Evolutionary conservation across 1,140 invertebrate genomes (phyloP).

Genomic region (Kradibia gibbosae): DNA sequence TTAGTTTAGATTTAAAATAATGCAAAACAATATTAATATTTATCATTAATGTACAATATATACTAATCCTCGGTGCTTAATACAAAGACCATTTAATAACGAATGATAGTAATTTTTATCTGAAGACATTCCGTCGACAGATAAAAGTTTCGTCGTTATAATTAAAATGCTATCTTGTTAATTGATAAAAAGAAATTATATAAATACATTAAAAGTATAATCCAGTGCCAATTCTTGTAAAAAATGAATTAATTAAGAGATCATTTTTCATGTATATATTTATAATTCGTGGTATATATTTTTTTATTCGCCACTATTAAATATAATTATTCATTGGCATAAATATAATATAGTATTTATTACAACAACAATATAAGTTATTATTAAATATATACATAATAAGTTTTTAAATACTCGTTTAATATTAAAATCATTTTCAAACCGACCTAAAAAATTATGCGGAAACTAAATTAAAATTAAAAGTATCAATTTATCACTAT

Average conservation of each 20-base stretch:
- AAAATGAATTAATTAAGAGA: background rate
- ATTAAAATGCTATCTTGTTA: background rate
- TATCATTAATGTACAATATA: background rate
- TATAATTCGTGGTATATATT: background rate
- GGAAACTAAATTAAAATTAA: no score
- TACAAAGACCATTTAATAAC: background rate
- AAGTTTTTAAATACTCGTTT: background rate
- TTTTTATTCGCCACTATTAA: background rate
- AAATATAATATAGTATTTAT: background rate
- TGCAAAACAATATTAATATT: background rate
- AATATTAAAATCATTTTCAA: no score
- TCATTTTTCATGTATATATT: background rate
- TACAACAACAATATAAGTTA: background rate
- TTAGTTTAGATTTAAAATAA: conserved; percentile 16
- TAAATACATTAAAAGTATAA: background rate
- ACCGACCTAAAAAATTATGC: no score
- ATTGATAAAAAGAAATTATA: background rate
- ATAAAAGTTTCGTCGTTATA: no score
- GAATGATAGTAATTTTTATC: background rate
- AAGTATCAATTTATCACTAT: no score
- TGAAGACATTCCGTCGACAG: no score
- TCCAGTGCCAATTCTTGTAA: background rate
- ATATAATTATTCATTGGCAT: background rate
- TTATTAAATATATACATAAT: background rate
- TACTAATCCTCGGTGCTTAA: background rate